Percentiles rank a stretch among this genome's conserved stretches.
Conservation (phyloP, 2,113 vertebrate genomes). For the Telmatochromis sp. region DNA sequence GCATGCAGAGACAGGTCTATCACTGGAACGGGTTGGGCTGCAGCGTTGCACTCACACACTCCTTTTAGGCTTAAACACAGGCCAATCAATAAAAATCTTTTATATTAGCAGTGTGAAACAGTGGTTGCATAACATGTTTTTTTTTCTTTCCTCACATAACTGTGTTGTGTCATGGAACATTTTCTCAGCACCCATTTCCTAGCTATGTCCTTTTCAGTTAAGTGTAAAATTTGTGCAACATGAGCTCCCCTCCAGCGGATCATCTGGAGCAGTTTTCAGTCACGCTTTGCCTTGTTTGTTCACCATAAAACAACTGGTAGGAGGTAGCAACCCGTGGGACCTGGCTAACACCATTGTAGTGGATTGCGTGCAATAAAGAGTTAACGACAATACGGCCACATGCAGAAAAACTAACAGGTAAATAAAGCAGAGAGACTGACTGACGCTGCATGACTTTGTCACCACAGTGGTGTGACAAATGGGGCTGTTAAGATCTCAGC, state of each 20-base stretch:
- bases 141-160: background rate
- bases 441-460: slow-evolving; percentile 55
- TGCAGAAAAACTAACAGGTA: slow-evolving; percentile 44
- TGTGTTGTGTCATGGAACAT: slow-evolving; percentile 16
- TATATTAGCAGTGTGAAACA: background rate
- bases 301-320: background rate
- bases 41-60: slow-evolving; percentile 3
- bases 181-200: background rate
- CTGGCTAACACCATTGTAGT: slow-evolving; percentile 18
- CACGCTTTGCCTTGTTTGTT: background rate
- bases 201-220: background rate
- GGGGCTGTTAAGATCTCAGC: slow-evolving; percentile 55
- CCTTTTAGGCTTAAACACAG: slow-evolving; percentile 24
- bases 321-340: slow-evolving; percentile 17
- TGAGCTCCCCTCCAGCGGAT: background rate
- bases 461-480: slow-evolving; percentile 37
- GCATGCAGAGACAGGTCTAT: slow-evolving; percentile 60
- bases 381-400: slow-evolving; percentile 25
- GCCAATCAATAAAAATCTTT: slow-evolving; percentile 36
- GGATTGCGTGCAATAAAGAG: slow-evolving; percentile 56
- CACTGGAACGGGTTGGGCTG: slow-evolving; percentile 53
- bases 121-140: background rate
- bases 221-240: background rate
- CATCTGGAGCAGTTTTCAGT: background rate
- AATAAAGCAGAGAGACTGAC: slow-evolving; percentile 30